phyloP scores from a whole-genome alignment of 2,797 vertebrate genomes.

The Anisognathus igniventris region DNA sequence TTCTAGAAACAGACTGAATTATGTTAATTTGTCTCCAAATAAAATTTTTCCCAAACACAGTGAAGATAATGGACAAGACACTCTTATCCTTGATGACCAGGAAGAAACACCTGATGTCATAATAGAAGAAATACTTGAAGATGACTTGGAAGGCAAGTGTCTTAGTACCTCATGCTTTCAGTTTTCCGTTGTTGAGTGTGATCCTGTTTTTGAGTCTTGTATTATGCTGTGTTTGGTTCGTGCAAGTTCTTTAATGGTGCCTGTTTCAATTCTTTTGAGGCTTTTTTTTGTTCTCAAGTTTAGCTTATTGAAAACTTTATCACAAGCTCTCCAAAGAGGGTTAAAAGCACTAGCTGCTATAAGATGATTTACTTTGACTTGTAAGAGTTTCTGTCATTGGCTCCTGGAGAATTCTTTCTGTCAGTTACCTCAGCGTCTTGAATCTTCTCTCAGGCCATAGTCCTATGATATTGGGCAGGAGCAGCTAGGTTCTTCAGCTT shows the following conservation, averaged over 20 bases:
- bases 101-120: slow-evolving; percentile 71
- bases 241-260: not conserved
- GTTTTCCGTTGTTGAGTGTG: accelerated
- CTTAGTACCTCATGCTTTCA: not conserved
- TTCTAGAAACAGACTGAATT: not conserved
- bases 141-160: slow-evolving; percentile 70
- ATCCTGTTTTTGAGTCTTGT: not conserved
- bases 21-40: slow-evolving; percentile 6
- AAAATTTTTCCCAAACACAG: slow-evolving; percentile 16
- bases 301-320: not conserved
- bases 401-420: not conserved
- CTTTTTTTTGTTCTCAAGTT: not conserved
- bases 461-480: not conserved
- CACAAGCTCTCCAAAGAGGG: not conserved
- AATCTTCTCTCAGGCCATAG: not conserved
- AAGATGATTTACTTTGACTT: not conserved
- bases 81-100: not conserved
- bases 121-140: slow-evolving; percentile 78
- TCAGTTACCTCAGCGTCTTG: not conserved
- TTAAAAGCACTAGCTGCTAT: not conserved
- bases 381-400: not conserved
- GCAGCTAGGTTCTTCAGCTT: not conserved
- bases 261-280: not conserved
- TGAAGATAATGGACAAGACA: not conserved
- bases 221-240: not conserved